Evolutionary conservation across 1,140 invertebrate species (phyloP), one percentile per base, ranked within the genome.

Genomic region (Antheraea mylitta): DNA sequence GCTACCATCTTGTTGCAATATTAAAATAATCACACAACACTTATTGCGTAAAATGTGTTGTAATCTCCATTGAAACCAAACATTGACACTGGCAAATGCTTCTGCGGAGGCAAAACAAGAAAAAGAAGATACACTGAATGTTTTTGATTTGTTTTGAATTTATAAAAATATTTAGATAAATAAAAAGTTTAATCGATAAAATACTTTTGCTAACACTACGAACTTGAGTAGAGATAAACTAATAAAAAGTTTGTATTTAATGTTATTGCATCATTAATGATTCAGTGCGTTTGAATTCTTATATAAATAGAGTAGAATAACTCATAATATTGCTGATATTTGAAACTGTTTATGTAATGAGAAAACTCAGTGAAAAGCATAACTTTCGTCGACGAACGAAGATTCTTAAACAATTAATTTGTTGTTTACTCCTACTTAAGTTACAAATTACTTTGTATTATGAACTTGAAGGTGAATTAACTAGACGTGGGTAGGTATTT

Each of bases 361-460:
- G 63, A 69, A 72, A 68, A 69, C 37, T 69, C 68, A 13, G 36
- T 42, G 70, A 61, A 64, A 71, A 71, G 45, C 66, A 58, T 48
- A 71, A 71, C 70, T 71, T 68, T 65, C 37, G 16, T 45, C 18
- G 9, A 16, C 8, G 60, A 61, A 22, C 18, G 63, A 68, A 69
- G 67, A 61, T 68, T 72, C 64, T 72, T 69, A 69, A 66, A 69
- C 71, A 68, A 72, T 68, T 71, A 71, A 67, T 68, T 68, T 68
- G 66, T 71, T 71, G 62, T 75, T 72, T 66, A 71, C 30, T 67
- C 69, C 63, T 45, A 67, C 66, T 63, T 64, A 67, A 71, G 66
- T 71, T 70, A 70, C 58, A 70, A 65, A 64, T 61, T 61, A 36
- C 60, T 61, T 36, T 8, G 60, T 36, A 61, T 61, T 61, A 61